Base-by-base conservation (phyloP, 1,140 invertebrate genomes). In the Lepidurus packardi region DNA sequence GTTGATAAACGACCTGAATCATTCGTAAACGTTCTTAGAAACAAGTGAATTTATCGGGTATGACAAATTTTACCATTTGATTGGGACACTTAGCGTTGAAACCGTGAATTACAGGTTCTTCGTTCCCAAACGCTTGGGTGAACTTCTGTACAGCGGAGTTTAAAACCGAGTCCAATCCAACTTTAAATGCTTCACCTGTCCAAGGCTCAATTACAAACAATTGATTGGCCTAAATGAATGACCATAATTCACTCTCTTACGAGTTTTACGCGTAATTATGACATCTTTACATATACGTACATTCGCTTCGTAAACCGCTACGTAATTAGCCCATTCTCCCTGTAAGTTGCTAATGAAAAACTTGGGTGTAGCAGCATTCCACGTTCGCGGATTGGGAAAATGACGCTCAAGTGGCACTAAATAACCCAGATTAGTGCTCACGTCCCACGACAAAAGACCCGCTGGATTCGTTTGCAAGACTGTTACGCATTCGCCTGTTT, bases 241-340 rank as follows among this genome's bases (percentile, higher is more conserved):
- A 65, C 1, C 13, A 21, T n/a, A 16, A n/a, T 65, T 65, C 8
- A 21, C 53, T 34, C 34, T 2, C 34, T 34, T 34, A 4, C 34
- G 34, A 34, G 34, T 34, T 34, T 34, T 34, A 34, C 34, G 34
- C 34, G 34, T 34, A 34, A 34, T 4, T 34, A 34, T 34, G 34
- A 34, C 34, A 34, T 34, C 34, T 34, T 34, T 65, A 16, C 76
- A n/a, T 10, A 13, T 76, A 79, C 78, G 83, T 83, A 86, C 85
- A 16, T 81, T 83, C 83, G 83, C 84, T 79, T 86, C 85, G 76
- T 86, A 84, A 7, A 86, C 73, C 74, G 85, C 79, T 77, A 86
- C 45, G 75, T 83, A 82, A 25, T 81, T 82, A 75, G 43, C 21
- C 16, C 77, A 53, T 13, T 74, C 34, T 34, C 80, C 76, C 24